Evolutionary conservation across 1,140 invertebrate species (phyloP), one percentile per base, ranked within the genome.

Genomic region (Euglossa dilemma): DNA sequence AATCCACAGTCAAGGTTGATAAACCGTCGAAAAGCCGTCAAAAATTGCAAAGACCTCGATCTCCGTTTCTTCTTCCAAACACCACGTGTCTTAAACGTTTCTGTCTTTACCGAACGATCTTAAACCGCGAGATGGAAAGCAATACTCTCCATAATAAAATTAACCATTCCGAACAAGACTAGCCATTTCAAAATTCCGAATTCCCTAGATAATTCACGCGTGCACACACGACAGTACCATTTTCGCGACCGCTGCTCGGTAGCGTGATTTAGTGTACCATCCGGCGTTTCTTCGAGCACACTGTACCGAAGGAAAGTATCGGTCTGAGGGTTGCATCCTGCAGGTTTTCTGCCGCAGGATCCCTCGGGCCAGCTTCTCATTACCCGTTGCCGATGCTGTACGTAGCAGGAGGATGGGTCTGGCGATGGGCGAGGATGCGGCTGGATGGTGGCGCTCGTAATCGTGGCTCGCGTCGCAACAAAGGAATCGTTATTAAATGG

Each of bases 401-500:
- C 20, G 20, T 76, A 78, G 45, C 63, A n/a, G 36, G 64, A 71
- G 81, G 57, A 74, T 74, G 43, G 63, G 69, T 71, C 75, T 80
- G 45, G n/a, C 23, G n/a, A 23, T 0, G 23, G n/a, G 5, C 56
- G 56, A 57, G 56, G 8, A 57, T 57, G 12, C 16, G 12, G 52
- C 52, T 50, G 47, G 52, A 61, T 28, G 71, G 67, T 23, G n/a
- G 81, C n/a, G 69, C 23, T 50, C 67, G 80, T 87, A 87, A 86
- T 86, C 80, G 80, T 61, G 61, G 76, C 45, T 76, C 61, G 54
- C 73, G 82, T 85, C 80, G 67, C 87, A 85, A 90, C 89, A 90
- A 90, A 90, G 90, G 85, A 69, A 87, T 81, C 85, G 88, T 87
- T 90, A 90, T 90, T 90, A 90, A 89, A 80, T 74, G 69, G 63